These are phyloP conservation scores for Actinia equina DNA, from an alignment of 64 coral and sea anemone genomes.

Conservation along the genomic window DNA sequence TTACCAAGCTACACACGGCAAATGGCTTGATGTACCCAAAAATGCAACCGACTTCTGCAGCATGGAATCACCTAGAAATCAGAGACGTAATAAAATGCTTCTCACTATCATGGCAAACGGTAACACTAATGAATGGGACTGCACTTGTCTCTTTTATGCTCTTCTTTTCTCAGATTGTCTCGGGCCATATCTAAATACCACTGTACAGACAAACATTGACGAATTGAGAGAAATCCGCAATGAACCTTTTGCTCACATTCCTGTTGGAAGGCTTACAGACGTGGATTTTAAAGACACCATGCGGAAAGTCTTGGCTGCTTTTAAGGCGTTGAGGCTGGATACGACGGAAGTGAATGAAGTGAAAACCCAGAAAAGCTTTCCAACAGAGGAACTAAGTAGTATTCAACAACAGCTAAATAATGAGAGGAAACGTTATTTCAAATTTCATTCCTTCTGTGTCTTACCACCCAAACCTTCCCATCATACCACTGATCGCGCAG, in stretches of 20 bases:
- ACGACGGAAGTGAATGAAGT: not conserved
- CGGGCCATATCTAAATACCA: not conserved
- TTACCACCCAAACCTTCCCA: conserved; percentile 47
- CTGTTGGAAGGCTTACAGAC: conserved; percentile 11
- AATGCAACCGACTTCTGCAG: no score
- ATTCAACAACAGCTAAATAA: not conserved
- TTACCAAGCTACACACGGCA: no score
- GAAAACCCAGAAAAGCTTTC: conserved; percentile 13
- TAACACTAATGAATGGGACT: no score
- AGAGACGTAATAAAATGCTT: no score
- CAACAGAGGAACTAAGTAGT: not conserved
- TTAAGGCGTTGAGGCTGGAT: not conserved
- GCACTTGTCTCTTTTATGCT: conserved; percentile 17
- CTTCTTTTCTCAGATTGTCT: conserved; percentile 42
- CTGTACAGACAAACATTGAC: conserved; percentile 11
- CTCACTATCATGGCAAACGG: no score
- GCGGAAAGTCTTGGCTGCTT: conserved; percentile 1
- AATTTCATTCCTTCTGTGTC: conserved; percentile 25
- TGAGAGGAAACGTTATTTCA: no score
- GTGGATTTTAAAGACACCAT: conserved; percentile 35
- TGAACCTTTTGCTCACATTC: conserved; percentile 28
- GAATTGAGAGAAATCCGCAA: conserved; percentile 30
- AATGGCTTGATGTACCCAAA: no score
- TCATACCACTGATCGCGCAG: not conserved
- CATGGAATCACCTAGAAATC: no score